A percentile compares a stretch with the other conserved stretches of the same genome.
Evolutionary conservation across 1,140 invertebrate species (phyloP).

Genomic region (Pseudobourletiella spinata): DNA sequence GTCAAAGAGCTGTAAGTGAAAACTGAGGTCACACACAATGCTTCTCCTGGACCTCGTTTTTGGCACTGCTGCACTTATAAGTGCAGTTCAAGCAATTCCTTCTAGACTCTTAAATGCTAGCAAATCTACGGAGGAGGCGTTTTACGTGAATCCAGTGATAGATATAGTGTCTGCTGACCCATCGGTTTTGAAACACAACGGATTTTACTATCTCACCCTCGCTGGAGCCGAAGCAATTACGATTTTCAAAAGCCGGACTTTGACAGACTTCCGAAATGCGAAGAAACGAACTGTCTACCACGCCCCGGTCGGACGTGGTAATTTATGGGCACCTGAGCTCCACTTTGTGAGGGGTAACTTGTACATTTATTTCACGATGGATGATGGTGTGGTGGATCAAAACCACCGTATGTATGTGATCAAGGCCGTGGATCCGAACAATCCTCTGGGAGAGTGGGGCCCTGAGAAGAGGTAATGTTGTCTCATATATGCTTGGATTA

Average conservation of each 20-base stretch:
- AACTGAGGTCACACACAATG: not conserved
- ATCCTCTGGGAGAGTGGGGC: slow-evolving; percentile 17
- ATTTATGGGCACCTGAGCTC: slow-evolving; percentile 25
- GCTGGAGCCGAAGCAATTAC: not conserved
- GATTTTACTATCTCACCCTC: slow-evolving; percentile 21
- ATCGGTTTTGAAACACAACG: not conserved
- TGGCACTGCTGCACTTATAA: too few relatives aligned
- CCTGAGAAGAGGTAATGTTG: not conserved
- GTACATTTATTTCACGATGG: slow-evolving; percentile 32
- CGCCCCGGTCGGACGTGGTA: slow-evolving; percentile 3
- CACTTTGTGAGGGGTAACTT: slow-evolving; percentile 17
- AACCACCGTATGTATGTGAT: slow-evolving; percentile 28
- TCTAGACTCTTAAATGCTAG: too few relatives aligned
- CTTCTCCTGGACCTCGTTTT: not conserved
- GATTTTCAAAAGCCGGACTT: slow-evolving; percentile 4
- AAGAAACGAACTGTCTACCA: slow-evolving; percentile 1
- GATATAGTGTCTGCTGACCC: slow-evolving; percentile 25
- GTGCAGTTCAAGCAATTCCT: too few relatives aligned
- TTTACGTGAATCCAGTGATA: slow-evolving; percentile 14
- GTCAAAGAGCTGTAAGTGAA: too few relatives aligned
- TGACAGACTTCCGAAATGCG: slow-evolving; percentile 20
- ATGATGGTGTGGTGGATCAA: not conserved
- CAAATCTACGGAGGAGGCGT: too few relatives aligned
- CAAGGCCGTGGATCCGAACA: slow-evolving; percentile 4
- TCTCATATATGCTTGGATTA: too few relatives aligned